phyloP scores from a whole-genome alignment of 2,113 vertebrate genomes.

The Anthoscopus minutus region DNA sequence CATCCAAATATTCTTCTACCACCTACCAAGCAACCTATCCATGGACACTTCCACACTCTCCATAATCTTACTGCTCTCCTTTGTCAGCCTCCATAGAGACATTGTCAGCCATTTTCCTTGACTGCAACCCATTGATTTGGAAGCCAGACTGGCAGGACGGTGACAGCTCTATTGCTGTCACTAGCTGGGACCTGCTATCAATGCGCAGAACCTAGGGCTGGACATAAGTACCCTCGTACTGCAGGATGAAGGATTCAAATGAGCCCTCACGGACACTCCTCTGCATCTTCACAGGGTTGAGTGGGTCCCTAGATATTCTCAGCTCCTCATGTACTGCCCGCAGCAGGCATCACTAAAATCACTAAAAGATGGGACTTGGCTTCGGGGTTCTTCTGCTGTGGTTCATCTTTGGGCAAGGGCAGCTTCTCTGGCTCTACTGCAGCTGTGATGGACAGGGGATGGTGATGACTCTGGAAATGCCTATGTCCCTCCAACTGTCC shows the following conservation, averaged over 20 bases:
- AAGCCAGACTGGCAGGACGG: not conserved
- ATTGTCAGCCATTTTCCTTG: not conserved
- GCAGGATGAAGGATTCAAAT: slow-evolving; percentile 54
- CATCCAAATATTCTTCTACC: too few relatives aligned
- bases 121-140: slow-evolving; percentile 32
- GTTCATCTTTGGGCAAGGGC: too few relatives aligned
- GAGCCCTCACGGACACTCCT: slow-evolving; percentile 39
- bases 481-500: not conserved
- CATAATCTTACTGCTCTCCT: too few relatives aligned
- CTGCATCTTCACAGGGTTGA: not conserved
- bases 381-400: rapidly evolving
- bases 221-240: not conserved
- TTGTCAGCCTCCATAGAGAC: rapidly evolving
- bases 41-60: too few relatives aligned
- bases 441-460: not conserved
- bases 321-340: not conserved
- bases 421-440: too few relatives aligned
- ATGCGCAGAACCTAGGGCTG: not conserved
- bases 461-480: rapidly evolving
- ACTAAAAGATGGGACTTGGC: too few relatives aligned
- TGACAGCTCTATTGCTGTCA: not conserved
- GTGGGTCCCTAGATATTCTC: not conserved
- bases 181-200: rapidly evolving
- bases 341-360: not conserved
- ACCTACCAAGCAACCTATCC: too few relatives aligned